Conservation (phyloP, 2,888 invertebrate genomes). For the Eupelmus urozonus region DNA sequence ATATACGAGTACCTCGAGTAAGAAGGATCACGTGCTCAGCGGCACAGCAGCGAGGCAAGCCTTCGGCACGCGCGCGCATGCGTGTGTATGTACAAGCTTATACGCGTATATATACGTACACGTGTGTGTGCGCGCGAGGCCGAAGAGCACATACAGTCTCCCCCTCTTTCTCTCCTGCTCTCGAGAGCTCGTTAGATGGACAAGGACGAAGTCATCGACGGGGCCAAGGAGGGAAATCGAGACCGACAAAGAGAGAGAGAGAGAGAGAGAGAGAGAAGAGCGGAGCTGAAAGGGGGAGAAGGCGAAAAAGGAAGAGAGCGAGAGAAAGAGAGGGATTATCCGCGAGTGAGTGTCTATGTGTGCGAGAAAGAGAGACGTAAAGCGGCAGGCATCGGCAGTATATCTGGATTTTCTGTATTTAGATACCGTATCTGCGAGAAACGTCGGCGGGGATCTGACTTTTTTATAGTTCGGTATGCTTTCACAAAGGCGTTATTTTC, state of each 20-base stretch:
- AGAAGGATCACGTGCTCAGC: conserved; percentile 51
- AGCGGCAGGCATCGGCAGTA: conserved; percentile 18
- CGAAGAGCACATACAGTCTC: conserved; percentile 4
- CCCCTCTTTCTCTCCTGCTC: not conserved
- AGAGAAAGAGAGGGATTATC: conserved; percentile 40
- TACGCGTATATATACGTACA: not conserved
- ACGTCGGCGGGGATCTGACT: not conserved
- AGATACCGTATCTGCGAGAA: conserved; percentile 24
- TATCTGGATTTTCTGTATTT: conserved; percentile 48
- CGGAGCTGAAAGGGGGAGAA: conserved; percentile 28
- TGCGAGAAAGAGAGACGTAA: conserved; percentile 38
- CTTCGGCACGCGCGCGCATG: conserved; percentile 1
- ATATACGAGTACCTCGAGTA: conserved; percentile 40
- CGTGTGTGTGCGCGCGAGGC: conserved; percentile 10
- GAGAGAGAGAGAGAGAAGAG: not conserved
- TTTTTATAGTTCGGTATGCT: not conserved
- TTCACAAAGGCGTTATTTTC: too few species aligned
- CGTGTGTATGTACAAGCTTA: not conserved
- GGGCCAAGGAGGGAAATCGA: conserved; percentile 44
- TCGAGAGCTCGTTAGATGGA: conserved; percentile 49
- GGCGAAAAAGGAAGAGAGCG: conserved; percentile 18
- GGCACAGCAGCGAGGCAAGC: conserved; percentile 1
- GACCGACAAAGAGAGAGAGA: conserved; percentile 34
- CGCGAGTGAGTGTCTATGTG: conserved; percentile 4
- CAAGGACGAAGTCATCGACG: conserved; percentile 57